These are phyloP conservation scores for Bemisia tabaci DNA, from an alignment of 1,140 invertebrate species.

Conservation along the genomic window DNA sequence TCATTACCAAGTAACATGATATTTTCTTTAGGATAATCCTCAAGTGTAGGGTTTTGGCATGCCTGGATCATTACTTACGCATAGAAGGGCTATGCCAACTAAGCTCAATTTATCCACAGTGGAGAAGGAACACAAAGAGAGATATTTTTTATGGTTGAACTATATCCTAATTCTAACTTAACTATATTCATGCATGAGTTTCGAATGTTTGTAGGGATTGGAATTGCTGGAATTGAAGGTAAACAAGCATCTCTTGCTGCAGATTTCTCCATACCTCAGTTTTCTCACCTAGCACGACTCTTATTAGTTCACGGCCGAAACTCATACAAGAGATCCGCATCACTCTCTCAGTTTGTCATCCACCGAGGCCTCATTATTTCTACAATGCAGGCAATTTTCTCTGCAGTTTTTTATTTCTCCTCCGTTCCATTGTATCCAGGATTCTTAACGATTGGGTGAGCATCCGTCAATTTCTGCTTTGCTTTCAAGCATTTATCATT, in stretches of 20 bases:
- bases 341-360: slow-evolving; percentile 95
- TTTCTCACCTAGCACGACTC: slow-evolving; percentile 71
- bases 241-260: slow-evolving; percentile 93
- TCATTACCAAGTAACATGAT: too few relatives aligned
- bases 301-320: slow-evolving; percentile 90
- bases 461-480: too few relatives aligned
- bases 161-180: too few relatives aligned
- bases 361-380: slow-evolving; percentile 97
- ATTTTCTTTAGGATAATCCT: too few relatives aligned
- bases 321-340: slow-evolving; percentile 90
- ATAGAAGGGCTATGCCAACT: too few relatives aligned
- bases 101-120: too few relatives aligned
- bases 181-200: too few relatives aligned
- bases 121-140: too few relatives aligned
- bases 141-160: too few relatives aligned
- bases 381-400: slow-evolving; percentile 98
- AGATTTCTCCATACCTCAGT: slow-evolving; percentile 95
- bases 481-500: too few relatives aligned
- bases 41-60: too few relatives aligned
- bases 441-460: slow-evolving; percentile 91
- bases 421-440: slow-evolving; percentile 96
- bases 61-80: too few relatives aligned
- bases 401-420: slow-evolving; percentile 96
- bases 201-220: slow-evolving; percentile 68
- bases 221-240: slow-evolving; percentile 88